Evolutionary conservation across 1,140 invertebrate genomes (phyloP), one percentile per base, ranked within the genome.

Genomic region (Pygmarrhopalites habei): DNA sequence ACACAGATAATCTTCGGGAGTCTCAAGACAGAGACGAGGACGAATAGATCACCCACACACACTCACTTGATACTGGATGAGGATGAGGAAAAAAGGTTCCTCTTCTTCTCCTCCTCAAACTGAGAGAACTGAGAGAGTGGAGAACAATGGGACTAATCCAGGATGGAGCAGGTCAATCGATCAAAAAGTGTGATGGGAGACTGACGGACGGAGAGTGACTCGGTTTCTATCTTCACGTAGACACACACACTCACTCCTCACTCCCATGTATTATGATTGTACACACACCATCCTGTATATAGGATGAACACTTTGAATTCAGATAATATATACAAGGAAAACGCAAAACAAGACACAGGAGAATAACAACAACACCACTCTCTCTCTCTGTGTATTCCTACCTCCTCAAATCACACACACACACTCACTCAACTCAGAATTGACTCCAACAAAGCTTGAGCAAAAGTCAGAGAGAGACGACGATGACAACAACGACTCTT

Each of bases 141-240:
- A 62, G 47, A 63, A 62, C 65, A 66, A 58, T 57, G 32, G 60
- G 51, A 23, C 49, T 52, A 52, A 52, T 52, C 59, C 52, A 55
- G 26, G 49, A 23, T 43, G 51, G 32, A 52, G 51, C 46, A 58
- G 58, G 65, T 62, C 65, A 62, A 60, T 60, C 65, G 65, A 66
- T 62, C 58, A 62, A 66, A 62, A 66, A 29, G 35, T 32, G 25
- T 51, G 59, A 57, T 52, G 64, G 49, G 51, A 39, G 26, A 7
- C 25, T 52, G 49, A 52, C 25, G 14, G 49, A 52, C 49, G 14
- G 23, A 52, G 21, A 26, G 25, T 26, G 49, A 52, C 19, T 52
- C 21, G 32, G 5, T 35, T 35, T 35, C 32, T 35, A 47, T 47
- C 5, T 19, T 12, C 44, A 47, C 44, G 39, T n/a, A 41, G 12